Evolutionary conservation across 1,140 invertebrate genomes (phyloP).

Genomic region (Lucilia cuprina): DNA sequence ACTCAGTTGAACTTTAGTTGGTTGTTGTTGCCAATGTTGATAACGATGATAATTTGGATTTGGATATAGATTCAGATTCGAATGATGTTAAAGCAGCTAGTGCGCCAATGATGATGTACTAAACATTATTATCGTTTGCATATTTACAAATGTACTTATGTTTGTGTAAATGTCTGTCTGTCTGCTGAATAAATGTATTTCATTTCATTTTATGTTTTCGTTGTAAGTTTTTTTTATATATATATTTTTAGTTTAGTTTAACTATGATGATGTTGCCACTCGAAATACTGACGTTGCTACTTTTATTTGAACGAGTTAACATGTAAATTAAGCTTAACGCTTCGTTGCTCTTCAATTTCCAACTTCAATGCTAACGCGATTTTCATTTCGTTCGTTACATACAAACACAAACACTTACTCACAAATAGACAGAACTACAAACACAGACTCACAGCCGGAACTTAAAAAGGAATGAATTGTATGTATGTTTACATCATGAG

Average conservation of each 20-base stretch:
- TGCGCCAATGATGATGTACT: neutral
- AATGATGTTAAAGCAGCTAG: neutral
- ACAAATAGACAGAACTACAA: neutral
- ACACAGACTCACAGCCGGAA: neutral
- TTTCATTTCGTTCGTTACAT: neutral
- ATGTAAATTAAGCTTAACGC: slow-evolving; percentile 35
- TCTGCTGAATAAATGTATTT: neutral
- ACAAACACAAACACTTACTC: neutral
- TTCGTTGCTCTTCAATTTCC: slow-evolving; percentile 35
- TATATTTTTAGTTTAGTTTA: slow-evolving; percentile 6
- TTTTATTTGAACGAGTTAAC: slow-evolving; percentile 34
- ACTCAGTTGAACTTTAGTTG: too few species aligned
- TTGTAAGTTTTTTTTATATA: neutral
- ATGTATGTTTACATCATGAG: neutral
- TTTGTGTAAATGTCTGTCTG: neutral
- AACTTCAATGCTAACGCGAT: slow-evolving; percentile 30
- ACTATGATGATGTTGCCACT: slow-evolving; percentile 21
- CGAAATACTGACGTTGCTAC: slow-evolving; percentile 31
- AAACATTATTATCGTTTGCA: slow-evolving; percentile 30
- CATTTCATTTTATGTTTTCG: neutral
- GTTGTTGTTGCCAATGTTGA: neutral
- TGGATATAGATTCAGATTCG: neutral
- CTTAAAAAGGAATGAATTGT: neutral
- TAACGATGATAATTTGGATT: slow-evolving; percentile 12
- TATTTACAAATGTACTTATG: neutral